These are phyloP conservation scores for Nematolebias whitei DNA, from an alignment of 2,113 vertebrate species.

Conservation along the genomic window DNA sequence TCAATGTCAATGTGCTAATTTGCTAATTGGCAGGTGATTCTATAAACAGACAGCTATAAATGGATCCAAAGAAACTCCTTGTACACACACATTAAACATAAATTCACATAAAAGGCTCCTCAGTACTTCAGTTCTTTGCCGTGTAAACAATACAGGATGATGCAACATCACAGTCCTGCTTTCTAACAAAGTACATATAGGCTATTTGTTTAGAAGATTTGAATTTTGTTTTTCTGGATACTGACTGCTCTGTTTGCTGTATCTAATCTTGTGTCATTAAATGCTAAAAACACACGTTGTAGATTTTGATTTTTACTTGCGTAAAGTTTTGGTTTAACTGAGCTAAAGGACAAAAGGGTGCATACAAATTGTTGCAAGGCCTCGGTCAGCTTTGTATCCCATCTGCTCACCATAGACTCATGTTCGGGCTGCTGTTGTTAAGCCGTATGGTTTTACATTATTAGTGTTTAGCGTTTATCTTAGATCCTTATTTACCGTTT, in stretches of 20 bases:
- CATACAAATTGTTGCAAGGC: too few relatives aligned
- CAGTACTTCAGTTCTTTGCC: neutral
- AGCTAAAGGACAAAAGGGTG: too few relatives aligned
- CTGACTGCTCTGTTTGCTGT: neutral
- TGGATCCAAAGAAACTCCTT: neutral
- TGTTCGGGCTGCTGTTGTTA: too few relatives aligned
- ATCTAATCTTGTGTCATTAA: too few relatives aligned
- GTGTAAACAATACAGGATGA: neutral
- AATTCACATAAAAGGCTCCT: neutral
- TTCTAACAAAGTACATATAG: neutral
- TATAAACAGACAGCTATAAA: neutral
- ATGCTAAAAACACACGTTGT: too few relatives aligned
- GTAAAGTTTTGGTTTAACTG: too few relatives aligned
- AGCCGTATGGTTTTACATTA: too few relatives aligned
- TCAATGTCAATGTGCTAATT: neutral
- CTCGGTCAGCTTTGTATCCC: too few relatives aligned
- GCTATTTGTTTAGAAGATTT: neutral
- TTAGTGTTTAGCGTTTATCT: too few relatives aligned
- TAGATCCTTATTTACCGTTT: too few relatives aligned
- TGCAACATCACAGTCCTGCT: neutral
- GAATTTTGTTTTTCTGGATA: neutral
- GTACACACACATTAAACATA: neutral
- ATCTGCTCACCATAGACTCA: too few relatives aligned
- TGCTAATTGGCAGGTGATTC: conserved; percentile 4
- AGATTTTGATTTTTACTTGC: too few relatives aligned